Percentiles rank a stretch among this genome's conserved stretches.
phyloP scores from a whole-genome alignment of 2,797 vertebrate species.

The Squalus acanthias region DNA sequence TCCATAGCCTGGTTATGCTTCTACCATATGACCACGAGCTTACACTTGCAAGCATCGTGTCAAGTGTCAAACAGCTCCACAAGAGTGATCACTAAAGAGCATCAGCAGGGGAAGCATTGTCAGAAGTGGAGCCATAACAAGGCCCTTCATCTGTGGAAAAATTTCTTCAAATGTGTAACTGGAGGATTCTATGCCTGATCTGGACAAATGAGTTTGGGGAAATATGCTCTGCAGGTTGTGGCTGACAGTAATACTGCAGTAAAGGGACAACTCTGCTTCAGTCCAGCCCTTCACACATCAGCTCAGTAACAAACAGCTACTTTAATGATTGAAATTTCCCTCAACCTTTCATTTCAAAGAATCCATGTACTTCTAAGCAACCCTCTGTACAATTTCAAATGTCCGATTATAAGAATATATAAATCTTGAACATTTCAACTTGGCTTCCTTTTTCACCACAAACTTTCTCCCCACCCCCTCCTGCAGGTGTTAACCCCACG shows the following conservation, averaged over 20 bases:
- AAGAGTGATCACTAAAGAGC: background rate
- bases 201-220: background rate
- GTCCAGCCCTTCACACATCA: background rate
- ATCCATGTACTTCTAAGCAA: background rate
- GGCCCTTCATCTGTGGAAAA: background rate
- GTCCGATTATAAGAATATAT: background rate
- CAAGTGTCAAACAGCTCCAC: background rate
- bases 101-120: background rate
- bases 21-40: background rate
- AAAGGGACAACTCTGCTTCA: background rate
- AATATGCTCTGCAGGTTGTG: background rate
- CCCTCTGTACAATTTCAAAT: background rate
- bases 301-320: background rate
- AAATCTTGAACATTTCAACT: background rate
- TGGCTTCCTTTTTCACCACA: background rate
- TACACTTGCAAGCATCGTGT: background rate
- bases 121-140: background rate
- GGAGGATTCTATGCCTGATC: background rate
- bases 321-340: background rate
- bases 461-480: background rate
- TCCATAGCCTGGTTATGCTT: background rate
- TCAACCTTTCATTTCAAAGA: background rate
- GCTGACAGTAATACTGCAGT: background rate
- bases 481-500: background rate
- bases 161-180: background rate